phyloP scores from a whole-genome alignment of 2,797 vertebrate species.

The Notolabrus celidotus region DNA sequence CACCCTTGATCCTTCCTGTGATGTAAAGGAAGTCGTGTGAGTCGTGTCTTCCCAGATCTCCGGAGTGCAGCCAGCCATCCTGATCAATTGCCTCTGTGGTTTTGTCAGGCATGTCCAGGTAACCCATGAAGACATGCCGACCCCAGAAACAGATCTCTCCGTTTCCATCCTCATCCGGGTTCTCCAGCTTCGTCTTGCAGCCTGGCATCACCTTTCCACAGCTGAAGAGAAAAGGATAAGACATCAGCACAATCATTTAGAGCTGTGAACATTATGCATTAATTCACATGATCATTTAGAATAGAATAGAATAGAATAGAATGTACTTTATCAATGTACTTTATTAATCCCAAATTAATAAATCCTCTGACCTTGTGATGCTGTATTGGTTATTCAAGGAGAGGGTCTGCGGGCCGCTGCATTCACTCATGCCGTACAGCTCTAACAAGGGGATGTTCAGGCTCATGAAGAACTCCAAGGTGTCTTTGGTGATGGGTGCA shows the following conservation, averaged over 20 bases:
- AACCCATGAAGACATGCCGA: constrained; percentile 88
- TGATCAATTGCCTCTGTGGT: constrained; percentile 81
- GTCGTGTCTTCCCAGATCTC: constrained; percentile 84
- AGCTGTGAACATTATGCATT: no score
- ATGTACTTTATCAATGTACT: no score
- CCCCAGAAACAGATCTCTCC: constrained; percentile 89
- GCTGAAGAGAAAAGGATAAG: constrained; percentile 59
- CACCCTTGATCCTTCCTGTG: constrained; percentile 88
- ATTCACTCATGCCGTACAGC: constrained; percentile 89
- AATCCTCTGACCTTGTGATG: constrained; percentile 68
- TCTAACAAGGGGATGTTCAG: constrained; percentile 83
- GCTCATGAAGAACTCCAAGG: constrained; percentile 89
- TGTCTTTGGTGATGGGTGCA: constrained; percentile 87
- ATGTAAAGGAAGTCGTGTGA: constrained; percentile 81
- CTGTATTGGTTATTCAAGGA: constrained; percentile 55
- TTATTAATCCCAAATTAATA: no score
- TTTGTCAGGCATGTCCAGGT: constrained; percentile 83
- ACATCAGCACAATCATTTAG: background rate
- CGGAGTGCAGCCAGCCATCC: constrained; percentile 87
- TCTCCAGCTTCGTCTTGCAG: constrained; percentile 82
- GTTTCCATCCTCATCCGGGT: constrained; percentile 78
- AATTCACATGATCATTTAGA: no score
- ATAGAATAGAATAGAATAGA: no score
- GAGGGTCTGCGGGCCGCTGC: constrained; percentile 83
- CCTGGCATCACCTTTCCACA: constrained; percentile 84